Evolutionary conservation across 2,888 invertebrate genomes (phyloP).

Genomic region (Tinea pellionella): DNA sequence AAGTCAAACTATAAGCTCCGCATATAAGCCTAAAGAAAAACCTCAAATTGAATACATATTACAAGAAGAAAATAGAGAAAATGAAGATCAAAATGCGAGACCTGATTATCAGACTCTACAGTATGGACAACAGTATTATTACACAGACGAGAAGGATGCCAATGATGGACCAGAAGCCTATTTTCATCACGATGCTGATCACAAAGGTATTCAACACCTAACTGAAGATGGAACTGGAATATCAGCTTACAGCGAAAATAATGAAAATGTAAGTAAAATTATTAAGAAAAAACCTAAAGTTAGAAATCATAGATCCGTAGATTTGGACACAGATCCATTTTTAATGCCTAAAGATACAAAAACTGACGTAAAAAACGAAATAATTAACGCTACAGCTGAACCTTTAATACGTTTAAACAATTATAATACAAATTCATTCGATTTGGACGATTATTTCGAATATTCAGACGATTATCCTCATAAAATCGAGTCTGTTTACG

Average conservation of each 20-base stretch:
- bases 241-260: constrained; percentile 44
- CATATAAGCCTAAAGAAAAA: constrained; percentile 23
- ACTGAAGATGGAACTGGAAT: constrained; percentile 46
- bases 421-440: not conserved
- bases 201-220: constrained; percentile 46
- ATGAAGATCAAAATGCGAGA: constrained; percentile 19
- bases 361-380: constrained; percentile 17
- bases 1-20: constrained; percentile 31
- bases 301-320: constrained; percentile 25
- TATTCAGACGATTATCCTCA: constrained; percentile 24
- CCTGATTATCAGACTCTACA: constrained; percentile 30
- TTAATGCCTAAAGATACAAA: constrained; percentile 25
- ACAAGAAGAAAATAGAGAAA: constrained; percentile 19
- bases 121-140: constrained; percentile 26
- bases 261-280: constrained; percentile 47
- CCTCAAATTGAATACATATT: constrained; percentile 22
- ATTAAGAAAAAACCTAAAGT: constrained; percentile 16
- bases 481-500: constrained; percentile 22
- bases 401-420: constrained; percentile 13
- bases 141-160: constrained; percentile 23
- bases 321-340: constrained; percentile 38
- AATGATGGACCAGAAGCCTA: constrained; percentile 34
- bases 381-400: constrained; percentile 20
- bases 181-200: constrained; percentile 38
- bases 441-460: constrained; percentile 26